Conservation (phyloP, 2,888 invertebrate species). For the Chromoteleia sp. region DNA sequence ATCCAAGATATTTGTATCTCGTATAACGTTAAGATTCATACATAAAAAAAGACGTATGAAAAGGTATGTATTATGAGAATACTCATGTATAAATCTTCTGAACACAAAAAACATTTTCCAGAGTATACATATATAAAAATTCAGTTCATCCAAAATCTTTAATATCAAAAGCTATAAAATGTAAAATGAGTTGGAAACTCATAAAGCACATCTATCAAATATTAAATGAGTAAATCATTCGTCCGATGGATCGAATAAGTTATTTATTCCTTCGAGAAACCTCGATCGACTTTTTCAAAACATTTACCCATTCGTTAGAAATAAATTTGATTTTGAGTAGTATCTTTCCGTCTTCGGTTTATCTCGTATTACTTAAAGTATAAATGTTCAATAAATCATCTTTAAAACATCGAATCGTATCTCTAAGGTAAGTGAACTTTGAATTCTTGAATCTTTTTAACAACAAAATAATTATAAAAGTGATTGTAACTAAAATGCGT, state of each 20-base stretch:
- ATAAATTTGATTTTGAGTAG: slow-evolving; percentile 11
- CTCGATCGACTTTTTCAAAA: slow-evolving; percentile 15
- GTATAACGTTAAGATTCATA: neutral
- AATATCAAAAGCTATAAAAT: slow-evolving; percentile 53
- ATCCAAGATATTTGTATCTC: slow-evolving; percentile 1
- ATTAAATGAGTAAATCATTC: slow-evolving; percentile 51
- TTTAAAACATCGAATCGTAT: slow-evolving; percentile 1
- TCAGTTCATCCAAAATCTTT: slow-evolving; percentile 19
- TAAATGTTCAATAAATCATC: slow-evolving; percentile 10
- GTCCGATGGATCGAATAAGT: slow-evolving; percentile 40
- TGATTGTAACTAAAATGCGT: too few relatives aligned
- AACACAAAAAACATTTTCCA: slow-evolving; percentile 31
- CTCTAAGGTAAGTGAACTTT: neutral
- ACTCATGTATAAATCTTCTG: neutral
- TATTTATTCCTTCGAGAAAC: slow-evolving; percentile 33
- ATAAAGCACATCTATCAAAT: slow-evolving; percentile 47
- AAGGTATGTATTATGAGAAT: slow-evolving; percentile 27
- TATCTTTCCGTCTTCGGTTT: neutral
- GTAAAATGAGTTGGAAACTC: slow-evolving; percentile 41
- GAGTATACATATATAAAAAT: slow-evolving; percentile 14
- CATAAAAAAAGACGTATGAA: slow-evolving; percentile 16
- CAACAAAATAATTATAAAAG: too few relatives aligned
- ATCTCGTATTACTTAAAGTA: neutral
- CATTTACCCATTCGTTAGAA: slow-evolving; percentile 23
- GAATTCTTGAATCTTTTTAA: too few relatives aligned